Conservation (phyloP, 2,797 vertebrate species). For the Tinamus major region DNA sequence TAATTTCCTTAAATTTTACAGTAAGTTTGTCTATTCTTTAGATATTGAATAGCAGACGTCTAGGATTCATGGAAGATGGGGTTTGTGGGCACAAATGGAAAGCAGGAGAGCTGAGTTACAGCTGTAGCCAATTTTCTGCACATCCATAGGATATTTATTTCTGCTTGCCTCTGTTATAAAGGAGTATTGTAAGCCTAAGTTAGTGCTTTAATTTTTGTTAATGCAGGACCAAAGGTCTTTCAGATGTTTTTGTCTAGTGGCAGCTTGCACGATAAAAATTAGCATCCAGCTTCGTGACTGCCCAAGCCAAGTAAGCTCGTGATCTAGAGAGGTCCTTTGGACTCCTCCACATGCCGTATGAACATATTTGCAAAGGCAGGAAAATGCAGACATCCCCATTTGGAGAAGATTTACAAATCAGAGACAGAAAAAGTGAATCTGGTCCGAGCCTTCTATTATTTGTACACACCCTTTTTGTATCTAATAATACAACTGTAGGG, state of each 20-base stretch:
- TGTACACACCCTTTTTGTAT: background rate
- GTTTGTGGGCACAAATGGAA: background rate
- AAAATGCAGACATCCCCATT: background rate
- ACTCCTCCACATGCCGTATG: background rate
- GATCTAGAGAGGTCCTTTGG: background rate
- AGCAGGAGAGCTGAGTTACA: background rate
- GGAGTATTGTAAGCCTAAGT: background rate
- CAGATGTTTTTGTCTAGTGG: background rate
- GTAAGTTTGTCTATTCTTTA: background rate
- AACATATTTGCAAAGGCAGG: background rate
- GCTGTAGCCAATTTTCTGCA: conserved; percentile 44
- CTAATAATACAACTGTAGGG: background rate
- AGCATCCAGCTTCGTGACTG: background rate
- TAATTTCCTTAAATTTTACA: conserved; percentile 26
- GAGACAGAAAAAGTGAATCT: background rate
- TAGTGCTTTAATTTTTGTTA: conserved; percentile 44
- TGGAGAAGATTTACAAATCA: background rate
- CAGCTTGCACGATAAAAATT: conserved; percentile 28
- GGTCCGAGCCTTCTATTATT: background rate
- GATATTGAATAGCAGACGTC: background rate
- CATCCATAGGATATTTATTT: conserved; percentile 41
- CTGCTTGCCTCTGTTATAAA: conserved; percentile 44
- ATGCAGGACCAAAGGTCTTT: conserved; percentile 21
- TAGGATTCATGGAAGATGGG: background rate
- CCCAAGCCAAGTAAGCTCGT: background rate